These are phyloP conservation scores for Aphidoletes aphidimyza DNA, from an alignment of 2,888 invertebrate genomes.

Conservation along the genomic window DNA sequence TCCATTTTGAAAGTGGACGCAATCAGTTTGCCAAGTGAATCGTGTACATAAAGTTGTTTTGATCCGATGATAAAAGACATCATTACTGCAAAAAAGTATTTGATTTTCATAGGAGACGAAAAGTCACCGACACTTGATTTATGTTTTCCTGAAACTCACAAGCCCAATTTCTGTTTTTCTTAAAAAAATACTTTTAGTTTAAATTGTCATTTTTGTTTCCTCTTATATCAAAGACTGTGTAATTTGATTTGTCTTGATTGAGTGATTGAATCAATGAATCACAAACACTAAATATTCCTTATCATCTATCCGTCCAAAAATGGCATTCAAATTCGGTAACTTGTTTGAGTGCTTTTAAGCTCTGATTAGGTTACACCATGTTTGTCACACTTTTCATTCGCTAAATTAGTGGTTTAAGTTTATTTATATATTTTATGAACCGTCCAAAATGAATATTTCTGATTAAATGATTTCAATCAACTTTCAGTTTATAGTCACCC, in stretches of 20 bases:
- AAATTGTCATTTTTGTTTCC: not conserved
- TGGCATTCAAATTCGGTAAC: not conserved
- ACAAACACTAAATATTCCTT: not conserved
- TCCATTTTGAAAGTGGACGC: conserved; percentile 17
- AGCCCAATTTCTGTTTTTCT: not conserved
- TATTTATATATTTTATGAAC: conserved; percentile 21
- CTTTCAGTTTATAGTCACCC: conserved; percentile 44
- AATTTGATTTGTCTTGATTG: not conserved
- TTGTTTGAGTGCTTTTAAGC: not conserved
- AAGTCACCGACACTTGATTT: not conserved
- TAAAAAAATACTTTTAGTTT: too few relatives aligned
- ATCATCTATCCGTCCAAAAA: conserved; percentile 23
- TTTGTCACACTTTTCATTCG: not conserved
- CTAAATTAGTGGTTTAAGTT: not conserved
- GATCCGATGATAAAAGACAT: not conserved
- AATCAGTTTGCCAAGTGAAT: conserved; percentile 2
- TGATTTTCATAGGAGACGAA: not conserved
- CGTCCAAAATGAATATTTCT: not conserved
- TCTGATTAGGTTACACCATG: not conserved
- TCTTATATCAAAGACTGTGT: conserved; percentile 7
- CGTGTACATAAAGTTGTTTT: not conserved
- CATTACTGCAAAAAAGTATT: not conserved
- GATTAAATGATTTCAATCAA: not conserved
- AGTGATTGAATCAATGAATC: not conserved
- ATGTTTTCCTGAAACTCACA: not conserved